These are phyloP conservation scores for Saccopteryx bilineata DNA, from an alignment of 2,113 vertebrate species.

Conservation along the genomic window DNA sequence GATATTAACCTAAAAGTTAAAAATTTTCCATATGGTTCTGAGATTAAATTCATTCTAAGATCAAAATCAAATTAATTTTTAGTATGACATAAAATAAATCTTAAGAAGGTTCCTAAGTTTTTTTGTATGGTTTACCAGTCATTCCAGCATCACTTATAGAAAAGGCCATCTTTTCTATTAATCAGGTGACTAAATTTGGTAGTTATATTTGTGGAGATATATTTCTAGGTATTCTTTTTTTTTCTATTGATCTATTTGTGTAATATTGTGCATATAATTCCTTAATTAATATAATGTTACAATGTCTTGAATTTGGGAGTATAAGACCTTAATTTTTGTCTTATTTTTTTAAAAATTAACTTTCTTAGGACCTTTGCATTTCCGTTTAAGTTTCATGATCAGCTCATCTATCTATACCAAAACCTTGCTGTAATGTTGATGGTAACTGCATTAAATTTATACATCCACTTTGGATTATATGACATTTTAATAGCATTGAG, in stretches of 20 bases:
- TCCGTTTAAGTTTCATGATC: not conserved
- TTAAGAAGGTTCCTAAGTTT: slow-evolving; percentile 18
- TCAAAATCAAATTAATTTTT: slow-evolving; percentile 21
- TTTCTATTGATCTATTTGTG: not conserved
- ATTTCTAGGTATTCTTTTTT: slow-evolving; percentile 53
- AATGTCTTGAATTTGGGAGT: not conserved
- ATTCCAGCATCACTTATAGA: not conserved
- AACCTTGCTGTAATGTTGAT: not conserved
- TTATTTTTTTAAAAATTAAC: not conserved
- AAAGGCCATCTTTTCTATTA: not conserved
- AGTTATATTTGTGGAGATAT: not conserved
- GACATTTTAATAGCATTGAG: not conserved
- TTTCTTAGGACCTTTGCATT: not conserved
- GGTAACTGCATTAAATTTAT: not conserved
- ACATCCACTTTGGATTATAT: not conserved
- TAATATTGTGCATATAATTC: not conserved
- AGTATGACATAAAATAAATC: not conserved
- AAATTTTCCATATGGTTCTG: not conserved
- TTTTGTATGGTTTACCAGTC: not conserved
- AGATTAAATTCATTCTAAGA: not conserved
- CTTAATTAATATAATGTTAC: not conserved
- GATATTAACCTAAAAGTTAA: not conserved
- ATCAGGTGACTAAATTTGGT: not conserved
- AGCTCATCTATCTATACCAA: not conserved
- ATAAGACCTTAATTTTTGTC: not conserved